Base-by-base conservation (phyloP, 2,113 vertebrate species). In the Chionomys nivalis region DNA sequence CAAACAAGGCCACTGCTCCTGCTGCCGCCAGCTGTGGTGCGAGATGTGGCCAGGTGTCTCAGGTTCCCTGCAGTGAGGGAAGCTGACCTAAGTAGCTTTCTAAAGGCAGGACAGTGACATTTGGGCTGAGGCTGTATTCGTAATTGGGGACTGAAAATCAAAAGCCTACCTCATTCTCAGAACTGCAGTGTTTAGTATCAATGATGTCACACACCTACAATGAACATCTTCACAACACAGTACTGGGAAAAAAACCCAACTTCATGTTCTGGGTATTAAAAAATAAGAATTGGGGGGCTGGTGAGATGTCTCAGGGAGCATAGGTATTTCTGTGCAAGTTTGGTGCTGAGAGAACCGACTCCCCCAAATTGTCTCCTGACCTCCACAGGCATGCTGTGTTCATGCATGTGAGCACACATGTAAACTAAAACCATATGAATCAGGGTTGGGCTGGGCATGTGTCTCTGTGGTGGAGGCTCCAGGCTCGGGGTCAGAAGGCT, bases 121-220 rank as follows among this genome's bases (percentile, higher is more conserved):
- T 13, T 44, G 26, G 65, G 31, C 90, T 90, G 88, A 96, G 17
- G 31, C 31, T 39, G 4, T 1, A 14, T 11, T 42, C 33, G 88
- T 85, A 73, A 90, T 14, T 81, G 49, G 13, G 83, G 93, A 10
- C 44, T 88, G 70, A 76, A 95, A 95, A 92, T 55, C 44, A 96
- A 94, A 93, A 36, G 8, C 55, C 39, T 55, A 52, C 42, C 39
- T 68, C 13, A 61, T 55, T 70, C 63, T 21, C 61, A 91, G 75
- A 83, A 44, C 13, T 39, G 2, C 33, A 66, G 76, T 42, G 5
- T 44, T 77, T 77, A 75, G 10, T 44, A 65, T 75, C 93, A 42
- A 11, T 4, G 36, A 73, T n/a, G 6, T 4, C 1, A 70, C n/a
- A 52, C 16, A 76, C 36, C 72, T 19, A 63, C 26, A 5, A 12